Conservation (phyloP, 2,888 invertebrate genomes). For the Icerya purchasi region DNA sequence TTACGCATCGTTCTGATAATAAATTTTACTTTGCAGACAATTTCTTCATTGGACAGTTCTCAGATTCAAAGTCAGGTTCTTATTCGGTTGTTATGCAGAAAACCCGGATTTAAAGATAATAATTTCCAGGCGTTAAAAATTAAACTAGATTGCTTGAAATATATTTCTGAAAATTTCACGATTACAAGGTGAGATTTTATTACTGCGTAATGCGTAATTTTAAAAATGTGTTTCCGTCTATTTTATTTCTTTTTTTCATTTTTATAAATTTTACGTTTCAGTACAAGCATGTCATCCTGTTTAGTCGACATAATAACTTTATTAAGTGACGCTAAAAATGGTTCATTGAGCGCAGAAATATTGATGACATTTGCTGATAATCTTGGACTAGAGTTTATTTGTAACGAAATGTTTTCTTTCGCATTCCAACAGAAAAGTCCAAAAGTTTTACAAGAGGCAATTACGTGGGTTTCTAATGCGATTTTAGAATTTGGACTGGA, state of each 20-base stretch:
- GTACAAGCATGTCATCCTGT: conserved; percentile 49
- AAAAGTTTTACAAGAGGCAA: conserved; percentile 67
- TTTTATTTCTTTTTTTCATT: background rate
- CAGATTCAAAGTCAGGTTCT: conserved; percentile 53
- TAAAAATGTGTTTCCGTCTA: no score
- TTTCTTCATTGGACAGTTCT: conserved; percentile 38
- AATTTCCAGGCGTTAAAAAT: conserved; percentile 78
- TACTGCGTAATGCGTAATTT: no score
- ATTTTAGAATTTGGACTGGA: conserved; percentile 70
- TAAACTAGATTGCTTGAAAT: conserved; percentile 54
- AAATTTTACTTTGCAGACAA: conserved; percentile 27
- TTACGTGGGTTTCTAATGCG: conserved; percentile 56
- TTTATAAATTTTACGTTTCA: conserved; percentile 23
- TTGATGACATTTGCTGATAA: conserved; percentile 56
- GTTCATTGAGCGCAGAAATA: conserved; percentile 41
- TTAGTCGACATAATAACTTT: conserved; percentile 64
- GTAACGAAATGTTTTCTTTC: conserved; percentile 53
- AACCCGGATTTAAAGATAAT: conserved; percentile 70
- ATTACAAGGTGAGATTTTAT: conserved; percentile 36
- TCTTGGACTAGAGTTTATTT: conserved; percentile 49
- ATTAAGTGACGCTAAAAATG: conserved; percentile 63
- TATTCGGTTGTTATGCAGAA: conserved; percentile 47
- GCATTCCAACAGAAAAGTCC: conserved; percentile 60
- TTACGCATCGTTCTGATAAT: no score
- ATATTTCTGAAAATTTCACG: conserved; percentile 50